These are phyloP conservation scores for Phyllotreta striolata DNA, from an alignment of 2,888 invertebrate species.

Conservation along the genomic window DNA sequence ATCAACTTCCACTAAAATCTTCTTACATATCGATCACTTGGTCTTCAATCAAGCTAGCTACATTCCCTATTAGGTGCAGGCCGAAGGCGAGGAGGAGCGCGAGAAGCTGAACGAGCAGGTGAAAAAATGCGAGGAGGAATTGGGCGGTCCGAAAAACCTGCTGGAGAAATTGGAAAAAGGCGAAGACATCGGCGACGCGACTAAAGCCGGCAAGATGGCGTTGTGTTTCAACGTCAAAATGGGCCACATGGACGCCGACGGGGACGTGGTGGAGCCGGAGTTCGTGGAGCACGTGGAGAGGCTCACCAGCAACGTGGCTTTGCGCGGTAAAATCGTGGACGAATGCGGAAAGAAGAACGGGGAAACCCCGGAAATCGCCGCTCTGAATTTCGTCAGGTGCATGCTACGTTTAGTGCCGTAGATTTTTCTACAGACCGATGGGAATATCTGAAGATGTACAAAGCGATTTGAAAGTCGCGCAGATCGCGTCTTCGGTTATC, in stretches of 20 bases:
- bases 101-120: background rate
- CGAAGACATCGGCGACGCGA: slow-evolving; percentile 1
- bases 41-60: no score
- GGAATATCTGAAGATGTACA: no score
- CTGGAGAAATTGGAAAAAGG: background rate
- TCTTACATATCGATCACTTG: no score
- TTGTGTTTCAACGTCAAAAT: slow-evolving; percentile 6
- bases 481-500: no score
- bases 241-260: slow-evolving; percentile 3
- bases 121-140: slow-evolving; percentile 4
- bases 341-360: slow-evolving; percentile 1
- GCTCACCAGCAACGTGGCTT: background rate
- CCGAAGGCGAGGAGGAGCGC: no score
- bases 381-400: slow-evolving; percentile 10
- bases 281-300: background rate
- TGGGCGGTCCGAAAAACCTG: slow-evolving; percentile 1
- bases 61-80: no score
- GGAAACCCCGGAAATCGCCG: background rate
- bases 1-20: no score
- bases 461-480: no score
- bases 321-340: background rate
- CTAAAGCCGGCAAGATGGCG: slow-evolving; percentile 7
- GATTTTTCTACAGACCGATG: no score
- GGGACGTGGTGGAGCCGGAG: background rate
- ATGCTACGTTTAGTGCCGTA: background rate